A percentile compares a stretch with the other conserved stretches of the same genome.
phyloP scores from a whole-genome alignment of 1,140 invertebrate genomes.

The Pachypsylla venusta region DNA sequence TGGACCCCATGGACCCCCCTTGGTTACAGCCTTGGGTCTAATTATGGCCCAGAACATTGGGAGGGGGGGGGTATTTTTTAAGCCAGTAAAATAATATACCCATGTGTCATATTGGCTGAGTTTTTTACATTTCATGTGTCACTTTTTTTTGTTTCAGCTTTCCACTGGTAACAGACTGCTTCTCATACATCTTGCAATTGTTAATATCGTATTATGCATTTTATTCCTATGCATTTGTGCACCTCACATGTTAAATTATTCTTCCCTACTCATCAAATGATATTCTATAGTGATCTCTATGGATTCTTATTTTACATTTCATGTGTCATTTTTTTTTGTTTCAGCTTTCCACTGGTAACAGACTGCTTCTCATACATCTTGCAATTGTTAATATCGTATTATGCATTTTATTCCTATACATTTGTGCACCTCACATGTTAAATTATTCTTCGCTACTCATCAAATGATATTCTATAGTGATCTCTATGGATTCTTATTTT shows the following conservation, averaged over 20 bases:
- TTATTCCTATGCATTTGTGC: constrained; percentile 37
- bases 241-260: constrained; percentile 30
- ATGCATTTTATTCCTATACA: constrained; percentile 41
- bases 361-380: constrained; percentile 51
- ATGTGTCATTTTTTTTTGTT: constrained; percentile 29
- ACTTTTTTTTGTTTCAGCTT: constrained; percentile 35
- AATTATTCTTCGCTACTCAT: constrained; percentile 28
- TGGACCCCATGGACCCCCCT: too few species aligned
- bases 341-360: constrained; percentile 46
- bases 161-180: constrained; percentile 50
- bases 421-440: constrained; percentile 32
- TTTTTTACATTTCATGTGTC: background rate
- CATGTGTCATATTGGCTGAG: too few species aligned
- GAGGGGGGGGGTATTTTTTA: too few species aligned
- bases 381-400: constrained; percentile 48
- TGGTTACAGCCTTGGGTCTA: too few species aligned
- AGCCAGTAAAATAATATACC: too few species aligned
- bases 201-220: constrained; percentile 47
- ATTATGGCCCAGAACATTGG: too few species aligned
- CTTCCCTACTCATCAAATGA: constrained; percentile 28
- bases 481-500: constrained; percentile 41
- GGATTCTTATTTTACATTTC: too few species aligned
- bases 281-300: too few species aligned
- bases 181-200: constrained; percentile 49
- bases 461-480: constrained; percentile 36